Conservation (phyloP, 1,140 invertebrate genomes). For the Reticulitermes speratus region DNA sequence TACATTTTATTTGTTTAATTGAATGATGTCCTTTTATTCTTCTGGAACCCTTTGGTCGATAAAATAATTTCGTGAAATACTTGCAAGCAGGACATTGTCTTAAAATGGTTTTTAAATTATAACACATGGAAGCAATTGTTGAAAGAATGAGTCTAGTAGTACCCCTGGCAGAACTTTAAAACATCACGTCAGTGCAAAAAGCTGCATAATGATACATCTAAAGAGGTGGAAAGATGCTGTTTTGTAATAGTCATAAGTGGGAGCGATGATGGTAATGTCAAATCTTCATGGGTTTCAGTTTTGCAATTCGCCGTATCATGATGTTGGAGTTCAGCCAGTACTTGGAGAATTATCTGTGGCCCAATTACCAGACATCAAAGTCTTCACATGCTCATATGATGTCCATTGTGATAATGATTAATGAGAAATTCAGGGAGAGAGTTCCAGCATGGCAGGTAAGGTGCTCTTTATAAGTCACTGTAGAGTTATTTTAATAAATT, state of each 20-base stretch:
- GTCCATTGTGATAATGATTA: conserved; percentile 96
- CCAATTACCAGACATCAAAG: conserved; percentile 72
- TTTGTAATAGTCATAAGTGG: too few species aligned
- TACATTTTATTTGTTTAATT: not conserved
- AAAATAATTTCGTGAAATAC: not conserved
- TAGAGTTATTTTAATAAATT: not conserved
- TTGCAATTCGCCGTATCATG: conserved; percentile 86
- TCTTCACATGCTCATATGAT: conserved; percentile 81
- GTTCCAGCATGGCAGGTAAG: conserved; percentile 92
- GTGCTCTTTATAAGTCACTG: conserved; percentile 33
- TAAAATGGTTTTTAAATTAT: too few species aligned
- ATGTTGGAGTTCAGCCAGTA: conserved; percentile 97
- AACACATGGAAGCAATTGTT: too few species aligned
- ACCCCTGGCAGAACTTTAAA: too few species aligned
- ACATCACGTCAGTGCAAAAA: too few species aligned
- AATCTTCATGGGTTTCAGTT: conserved; percentile 53
- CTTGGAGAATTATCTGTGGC: conserved; percentile 96
- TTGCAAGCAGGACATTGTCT: too few species aligned
- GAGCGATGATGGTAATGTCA: too few species aligned
- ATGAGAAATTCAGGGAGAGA: conserved; percentile 97
- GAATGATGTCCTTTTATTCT: not conserved
- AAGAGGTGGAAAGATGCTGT: too few species aligned
- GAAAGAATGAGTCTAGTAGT: too few species aligned
- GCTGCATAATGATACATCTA: too few species aligned
- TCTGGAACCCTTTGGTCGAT: not conserved